phyloP scores from a whole-genome alignment of 2,888 invertebrate genomes.

The Fragum fragum region DNA sequence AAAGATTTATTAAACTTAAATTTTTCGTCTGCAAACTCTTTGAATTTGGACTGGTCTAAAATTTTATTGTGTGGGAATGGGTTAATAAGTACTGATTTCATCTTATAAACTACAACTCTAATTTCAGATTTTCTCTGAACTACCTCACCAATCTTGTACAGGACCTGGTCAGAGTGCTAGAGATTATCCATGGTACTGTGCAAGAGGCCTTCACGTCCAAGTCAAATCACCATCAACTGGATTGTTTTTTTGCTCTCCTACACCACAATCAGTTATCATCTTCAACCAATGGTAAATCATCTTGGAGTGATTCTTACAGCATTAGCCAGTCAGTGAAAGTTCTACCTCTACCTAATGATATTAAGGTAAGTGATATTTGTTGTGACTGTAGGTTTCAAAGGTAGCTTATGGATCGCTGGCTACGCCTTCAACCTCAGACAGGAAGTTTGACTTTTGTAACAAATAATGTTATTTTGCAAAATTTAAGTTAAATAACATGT shows the following conservation, averaged over 20 bases:
- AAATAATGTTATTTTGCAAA: too few relatives aligned
- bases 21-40: too few relatives aligned
- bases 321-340: conserved; percentile 55
- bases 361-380: too few relatives aligned
- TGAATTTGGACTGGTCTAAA: too few relatives aligned
- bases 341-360: conserved; percentile 62
- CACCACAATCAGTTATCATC: conserved; percentile 66
- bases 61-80: too few relatives aligned
- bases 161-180: conserved; percentile 76
- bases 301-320: conserved; percentile 40
- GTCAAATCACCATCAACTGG: conserved; percentile 89
- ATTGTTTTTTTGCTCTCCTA: conserved; percentile 89
- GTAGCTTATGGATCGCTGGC: too few relatives aligned
- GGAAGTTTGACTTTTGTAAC: too few relatives aligned
- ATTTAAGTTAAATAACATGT: too few relatives aligned
- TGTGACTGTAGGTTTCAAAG: too few relatives aligned
- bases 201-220: conserved; percentile 88
- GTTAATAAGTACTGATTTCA: too few relatives aligned
- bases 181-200: conserved; percentile 79
- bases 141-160: conserved; percentile 71
- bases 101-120: neutral
- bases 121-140: conserved; percentile 70
- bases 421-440: too few relatives aligned
- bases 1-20: too few relatives aligned
- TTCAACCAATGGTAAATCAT: conserved; percentile 33